These are phyloP conservation scores for Sycon ciliatum DNA, from an alignment of 37 sponge, comb jelly and placozoan species.

Conservation along the genomic window DNA sequence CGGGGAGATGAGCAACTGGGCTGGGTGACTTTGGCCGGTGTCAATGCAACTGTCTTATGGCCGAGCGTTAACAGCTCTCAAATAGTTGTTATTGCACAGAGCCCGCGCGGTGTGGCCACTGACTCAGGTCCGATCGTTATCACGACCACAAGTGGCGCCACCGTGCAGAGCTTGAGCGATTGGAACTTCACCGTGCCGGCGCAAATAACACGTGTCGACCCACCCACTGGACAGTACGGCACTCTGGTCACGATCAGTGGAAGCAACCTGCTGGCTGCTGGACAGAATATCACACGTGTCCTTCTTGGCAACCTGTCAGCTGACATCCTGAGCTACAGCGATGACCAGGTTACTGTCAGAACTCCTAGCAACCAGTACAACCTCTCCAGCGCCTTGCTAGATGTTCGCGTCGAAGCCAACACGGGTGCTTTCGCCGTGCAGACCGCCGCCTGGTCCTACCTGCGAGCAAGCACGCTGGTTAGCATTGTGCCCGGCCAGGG, in stretches of 20 bases:
- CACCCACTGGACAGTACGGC: neutral
- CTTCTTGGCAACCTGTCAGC: too few relatives aligned
- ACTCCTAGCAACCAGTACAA: too few relatives aligned
- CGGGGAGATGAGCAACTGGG: too few relatives aligned
- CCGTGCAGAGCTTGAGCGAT: neutral
- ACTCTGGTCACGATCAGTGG: neutral
- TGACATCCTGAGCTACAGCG: too few relatives aligned
- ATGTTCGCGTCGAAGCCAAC: too few relatives aligned
- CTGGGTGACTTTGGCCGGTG: too few relatives aligned
- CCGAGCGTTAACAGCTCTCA: too few relatives aligned
- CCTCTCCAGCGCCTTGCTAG: too few relatives aligned
- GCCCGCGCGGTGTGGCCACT: neutral
- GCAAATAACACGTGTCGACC: neutral
- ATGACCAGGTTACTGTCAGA: too few relatives aligned
- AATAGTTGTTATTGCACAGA: too few relatives aligned
- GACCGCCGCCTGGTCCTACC: conserved; percentile 44
- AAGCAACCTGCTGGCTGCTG: neutral
- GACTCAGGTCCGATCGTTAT: conserved; percentile 33
- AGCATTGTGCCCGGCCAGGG: conserved; percentile 29
- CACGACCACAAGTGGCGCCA: conserved; percentile 26
- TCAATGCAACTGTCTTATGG: too few relatives aligned
- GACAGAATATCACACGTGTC: neutral
- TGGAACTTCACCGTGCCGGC: neutral
- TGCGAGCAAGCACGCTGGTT: conserved; percentile 17
- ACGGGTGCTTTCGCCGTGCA: conserved; percentile 44